Percentiles rank a stretch among this genome's conserved stretches.
phyloP scores from a whole-genome alignment of 2,797 vertebrate species.

The Semotilus atromaculatus region DNA sequence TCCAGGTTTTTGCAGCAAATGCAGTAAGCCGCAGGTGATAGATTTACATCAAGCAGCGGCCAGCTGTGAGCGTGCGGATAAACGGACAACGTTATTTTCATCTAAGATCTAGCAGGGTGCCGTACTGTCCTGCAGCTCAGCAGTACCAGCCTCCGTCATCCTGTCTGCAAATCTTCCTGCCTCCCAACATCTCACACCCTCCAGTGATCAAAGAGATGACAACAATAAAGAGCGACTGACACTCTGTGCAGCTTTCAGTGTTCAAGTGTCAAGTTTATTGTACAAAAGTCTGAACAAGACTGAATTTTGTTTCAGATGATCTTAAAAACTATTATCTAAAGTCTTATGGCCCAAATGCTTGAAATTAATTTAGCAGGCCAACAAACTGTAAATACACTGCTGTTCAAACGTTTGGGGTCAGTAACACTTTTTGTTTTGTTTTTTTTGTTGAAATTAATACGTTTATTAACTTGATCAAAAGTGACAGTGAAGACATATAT shows the following conservation, averaged over 20 bases:
- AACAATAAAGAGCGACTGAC: slow-evolving; percentile 24
- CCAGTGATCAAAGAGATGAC: slow-evolving; percentile 48
- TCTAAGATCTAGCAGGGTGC: slow-evolving; percentile 18
- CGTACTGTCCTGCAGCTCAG: slow-evolving; percentile 32
- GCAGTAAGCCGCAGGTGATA: slow-evolving; percentile 39
- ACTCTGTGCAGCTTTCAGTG: slow-evolving; percentile 20
- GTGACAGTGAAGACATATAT: background rate
- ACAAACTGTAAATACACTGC: background rate
- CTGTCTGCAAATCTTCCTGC: slow-evolving; percentile 52
- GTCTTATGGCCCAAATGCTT: background rate
- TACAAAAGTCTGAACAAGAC: slow-evolving; percentile 1
- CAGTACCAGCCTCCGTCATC: slow-evolving; percentile 28
- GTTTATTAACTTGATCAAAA: background rate
- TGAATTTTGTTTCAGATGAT: background rate
- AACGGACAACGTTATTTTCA: slow-evolving; percentile 15
- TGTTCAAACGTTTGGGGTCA: background rate
- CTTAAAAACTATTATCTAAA: background rate
- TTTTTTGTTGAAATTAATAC: background rate
- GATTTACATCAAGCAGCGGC: slow-evolving; percentile 26
- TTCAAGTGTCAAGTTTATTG: slow-evolving; percentile 35
- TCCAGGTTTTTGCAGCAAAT: background rate
- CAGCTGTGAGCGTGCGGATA: slow-evolving; percentile 12
- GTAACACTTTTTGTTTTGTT: no score
- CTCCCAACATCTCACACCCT: slow-evolving; percentile 40
- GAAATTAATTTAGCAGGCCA: background rate